Percentiles rank a stretch among this genome's conserved stretches.
Evolutionary conservation across 2,888 invertebrate genomes (phyloP).

Genomic region (Lordiphosa andalusiaca): DNA sequence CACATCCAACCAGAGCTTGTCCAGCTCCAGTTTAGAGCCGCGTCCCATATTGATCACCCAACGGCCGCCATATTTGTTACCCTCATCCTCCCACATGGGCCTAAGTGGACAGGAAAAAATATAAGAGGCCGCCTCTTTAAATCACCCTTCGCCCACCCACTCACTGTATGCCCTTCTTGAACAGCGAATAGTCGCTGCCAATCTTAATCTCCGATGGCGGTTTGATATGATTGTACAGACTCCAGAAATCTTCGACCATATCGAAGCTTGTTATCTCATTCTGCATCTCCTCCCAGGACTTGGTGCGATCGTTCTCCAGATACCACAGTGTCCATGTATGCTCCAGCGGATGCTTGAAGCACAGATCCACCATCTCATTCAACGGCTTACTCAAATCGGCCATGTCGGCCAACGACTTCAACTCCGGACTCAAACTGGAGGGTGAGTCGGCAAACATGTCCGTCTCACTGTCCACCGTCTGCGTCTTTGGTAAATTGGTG

Average conservation of each 20-base stretch:
- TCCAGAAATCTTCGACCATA: slow-evolving; percentile 99
- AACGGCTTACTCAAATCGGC: slow-evolving; percentile 4
- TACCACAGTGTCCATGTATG: slow-evolving; percentile 99
- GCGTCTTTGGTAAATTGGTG: slow-evolving; percentile 29
- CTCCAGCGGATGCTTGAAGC: slow-evolving; percentile 93
- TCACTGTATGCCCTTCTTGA: slow-evolving; percentile 83
- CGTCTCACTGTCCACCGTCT: slow-evolving; percentile 33
- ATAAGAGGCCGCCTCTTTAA: too few relatives aligned
- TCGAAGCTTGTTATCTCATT: slow-evolving; percentile 95
- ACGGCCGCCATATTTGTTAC: slow-evolving; percentile 90
- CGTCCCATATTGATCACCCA: slow-evolving; percentile 88
- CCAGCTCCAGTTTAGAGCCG: slow-evolving; percentile 86
- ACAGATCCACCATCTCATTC: slow-evolving; percentile 27
- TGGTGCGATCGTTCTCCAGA: slow-evolving; percentile 92
- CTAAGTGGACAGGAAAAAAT: slow-evolving; percentile 70
- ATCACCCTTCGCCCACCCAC: slow-evolving; percentile 3
- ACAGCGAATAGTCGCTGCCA: slow-evolving; percentile 90
- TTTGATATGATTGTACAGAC: slow-evolving; percentile 92
- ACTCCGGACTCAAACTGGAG: slow-evolving; percentile 31
- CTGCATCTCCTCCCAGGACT: slow-evolving; percentile 94
- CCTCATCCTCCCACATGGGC: slow-evolving; percentile 95
- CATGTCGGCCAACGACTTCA: slow-evolving; percentile 16
- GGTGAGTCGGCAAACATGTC: slow-evolving; percentile 31
- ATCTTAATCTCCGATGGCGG: slow-evolving; percentile 88
- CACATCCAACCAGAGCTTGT: slow-evolving; percentile 90